These are phyloP conservation scores for Drosophila prosaltans DNA, from an alignment of 1,140 invertebrate genomes.

Conservation along the genomic window DNA sequence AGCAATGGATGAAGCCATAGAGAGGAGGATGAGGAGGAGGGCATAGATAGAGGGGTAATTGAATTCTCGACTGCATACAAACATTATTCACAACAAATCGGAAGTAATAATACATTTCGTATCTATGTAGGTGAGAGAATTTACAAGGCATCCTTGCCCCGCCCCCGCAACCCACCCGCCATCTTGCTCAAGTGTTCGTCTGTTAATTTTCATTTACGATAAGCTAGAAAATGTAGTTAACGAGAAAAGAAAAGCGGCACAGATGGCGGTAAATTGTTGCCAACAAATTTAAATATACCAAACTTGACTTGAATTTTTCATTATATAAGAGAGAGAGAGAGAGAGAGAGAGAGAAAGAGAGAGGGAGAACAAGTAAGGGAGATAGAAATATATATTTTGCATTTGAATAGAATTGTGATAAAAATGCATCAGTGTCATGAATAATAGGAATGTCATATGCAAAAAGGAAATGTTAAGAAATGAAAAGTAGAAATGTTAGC, in stretches of 20 bases:
- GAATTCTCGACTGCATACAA: slow-evolving; percentile 70
- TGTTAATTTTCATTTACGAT: slow-evolving; percentile 64
- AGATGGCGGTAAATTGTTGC: slow-evolving; percentile 25
- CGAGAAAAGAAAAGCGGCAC: background rate
- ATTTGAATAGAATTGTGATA: slow-evolving; percentile 41
- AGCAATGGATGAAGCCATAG: background rate
- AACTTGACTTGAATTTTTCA: slow-evolving; percentile 22
- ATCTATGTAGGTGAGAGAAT: slow-evolving; percentile 8
- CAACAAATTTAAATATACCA: slow-evolving; percentile 31
- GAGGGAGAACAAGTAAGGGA: background rate
- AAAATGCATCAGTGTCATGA: slow-evolving; percentile 52
- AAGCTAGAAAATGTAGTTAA: slow-evolving; percentile 49
- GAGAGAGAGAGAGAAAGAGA: background rate
- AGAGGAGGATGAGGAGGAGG: background rate
- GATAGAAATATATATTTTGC: slow-evolving; percentile 32
- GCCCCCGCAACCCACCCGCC: background rate
- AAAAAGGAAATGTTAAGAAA: background rate
- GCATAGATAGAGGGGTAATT: slow-evolving; percentile 54
- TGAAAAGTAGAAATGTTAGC: background rate
- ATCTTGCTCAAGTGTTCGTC: slow-evolving; percentile 29
- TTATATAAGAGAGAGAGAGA: background rate
- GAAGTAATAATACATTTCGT: slow-evolving; percentile 70
- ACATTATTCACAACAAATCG: slow-evolving; percentile 77
- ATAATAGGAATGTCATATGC: slow-evolving; percentile 66
- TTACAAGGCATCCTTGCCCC: no score